Base-by-base conservation (phyloP, 1,140 invertebrate species). In the Heliconius congener region DNA sequence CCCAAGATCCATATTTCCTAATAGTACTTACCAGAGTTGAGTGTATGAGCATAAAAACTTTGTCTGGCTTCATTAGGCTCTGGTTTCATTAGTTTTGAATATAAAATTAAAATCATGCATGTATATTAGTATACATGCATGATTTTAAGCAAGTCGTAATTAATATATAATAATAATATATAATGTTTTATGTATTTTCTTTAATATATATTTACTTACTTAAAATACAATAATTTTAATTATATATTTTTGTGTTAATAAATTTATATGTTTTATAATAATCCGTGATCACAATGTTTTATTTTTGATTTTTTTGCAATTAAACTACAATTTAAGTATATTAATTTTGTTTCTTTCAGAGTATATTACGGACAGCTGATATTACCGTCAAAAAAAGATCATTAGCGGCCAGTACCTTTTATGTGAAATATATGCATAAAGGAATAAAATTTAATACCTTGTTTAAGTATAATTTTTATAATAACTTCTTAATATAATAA, bases 321-420 rank as follows among this genome's bases (percentile, higher is more conserved):
- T 66, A 66, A 27, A 66, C 60, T 66, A 77, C n/a, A 77, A n/a
- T 77, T 66, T 76, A 19, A 57, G 18, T 55, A 50, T 50, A 16
- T 34, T 71, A 42, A 71, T 77, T 46, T 71, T 71, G 30, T 71
- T 27, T 66, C 60, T 27, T 30, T 57, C 55, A 57, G 60, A 30
- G 23, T 30, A n/a, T 42, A 73, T 73, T 46, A 23, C 50, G 8
- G 50, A 52, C 50, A 52, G 50, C 18, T 37, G 11, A 46, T 18
- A 52, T 6, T 66, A 66, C 13, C 13, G 13, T 23, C 60, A 66
- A 0, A 30, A 66, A 16, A 0, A 57, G 55, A 57, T 9, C 3
- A 23, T 23, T 16, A 66, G 23, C 27, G 60, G 60, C 60, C 60
- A 66, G 60, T 4, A 27, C 3, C 9, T 66, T 66, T 30, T 66